Evolutionary conservation across 2,113 vertebrate species (phyloP).

Genomic region (Calidris pugnax): DNA sequence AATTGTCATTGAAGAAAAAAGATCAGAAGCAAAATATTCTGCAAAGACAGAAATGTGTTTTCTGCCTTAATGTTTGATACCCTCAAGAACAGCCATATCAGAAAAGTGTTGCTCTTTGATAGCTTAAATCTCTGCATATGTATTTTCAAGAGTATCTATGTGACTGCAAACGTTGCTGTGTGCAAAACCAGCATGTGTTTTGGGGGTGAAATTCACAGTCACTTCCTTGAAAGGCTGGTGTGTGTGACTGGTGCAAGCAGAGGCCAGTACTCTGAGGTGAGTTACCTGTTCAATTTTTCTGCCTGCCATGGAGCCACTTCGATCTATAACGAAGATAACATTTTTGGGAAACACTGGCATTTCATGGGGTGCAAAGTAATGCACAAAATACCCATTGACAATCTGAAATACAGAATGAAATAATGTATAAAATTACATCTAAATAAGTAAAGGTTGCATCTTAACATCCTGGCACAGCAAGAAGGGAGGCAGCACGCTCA

Average conservation of each 20-base stretch:
- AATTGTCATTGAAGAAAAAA: not conserved
- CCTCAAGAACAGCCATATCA: accelerated
- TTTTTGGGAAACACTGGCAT: conserved; percentile 87
- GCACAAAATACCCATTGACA: conserved; percentile 88
- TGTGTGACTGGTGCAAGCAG: not conserved
- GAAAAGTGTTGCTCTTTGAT: not conserved
- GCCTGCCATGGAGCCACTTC: conserved; percentile 89
- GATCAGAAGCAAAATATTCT: not conserved
- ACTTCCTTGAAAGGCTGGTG: accelerated
- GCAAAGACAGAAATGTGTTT: not conserved
- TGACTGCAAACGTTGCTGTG: not conserved
- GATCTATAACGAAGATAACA: conserved; percentile 89
- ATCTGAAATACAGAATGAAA: conserved; percentile 71
- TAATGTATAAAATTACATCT: not conserved
- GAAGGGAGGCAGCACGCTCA: not conserved
- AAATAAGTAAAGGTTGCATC: not conserved
- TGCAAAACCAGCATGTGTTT: not conserved
- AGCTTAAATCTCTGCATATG: accelerated
- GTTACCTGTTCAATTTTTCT: conserved; percentile 90
- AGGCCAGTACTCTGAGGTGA: not conserved
- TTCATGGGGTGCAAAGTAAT: conserved; percentile 87
- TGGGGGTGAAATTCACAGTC: not conserved
- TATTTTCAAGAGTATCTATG: not conserved
- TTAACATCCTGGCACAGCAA: not conserved
- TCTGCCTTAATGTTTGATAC: not conserved